phyloP scores from a whole-genome alignment of 2,888 invertebrate species.

The Entomobrya multifasciata region DNA sequence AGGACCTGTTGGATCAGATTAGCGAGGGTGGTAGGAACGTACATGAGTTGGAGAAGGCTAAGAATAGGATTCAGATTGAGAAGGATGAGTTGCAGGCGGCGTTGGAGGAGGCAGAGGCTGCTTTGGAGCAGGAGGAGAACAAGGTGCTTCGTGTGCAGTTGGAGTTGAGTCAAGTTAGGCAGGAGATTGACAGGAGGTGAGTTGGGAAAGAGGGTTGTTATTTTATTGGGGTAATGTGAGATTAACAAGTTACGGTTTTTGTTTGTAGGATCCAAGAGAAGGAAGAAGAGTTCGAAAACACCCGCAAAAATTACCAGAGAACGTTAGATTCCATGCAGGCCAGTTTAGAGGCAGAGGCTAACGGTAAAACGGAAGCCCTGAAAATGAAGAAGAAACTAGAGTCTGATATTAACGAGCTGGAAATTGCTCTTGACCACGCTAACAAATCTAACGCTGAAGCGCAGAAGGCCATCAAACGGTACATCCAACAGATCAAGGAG shows the following conservation, averaged over 20 bases:
- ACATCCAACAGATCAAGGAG: constrained; percentile 93
- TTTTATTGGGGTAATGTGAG: constrained; percentile 92
- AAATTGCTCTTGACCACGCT: constrained; percentile 98
- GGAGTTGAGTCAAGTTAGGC: too few relatives aligned
- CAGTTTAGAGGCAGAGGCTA: constrained; percentile 99
- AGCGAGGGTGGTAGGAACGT: constrained; percentile 99
- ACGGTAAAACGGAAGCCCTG: constrained; percentile 99
- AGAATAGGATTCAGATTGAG: constrained; percentile 86
- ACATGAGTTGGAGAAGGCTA: constrained; percentile 96
- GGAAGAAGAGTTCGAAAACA: constrained; percentile 91
- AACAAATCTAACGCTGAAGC: constrained; percentile 86
- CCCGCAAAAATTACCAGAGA: constrained; percentile 99
- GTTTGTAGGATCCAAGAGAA: not conserved
- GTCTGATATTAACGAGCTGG: constrained; percentile 99
- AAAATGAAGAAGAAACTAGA: constrained; percentile 99
- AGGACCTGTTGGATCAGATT: constrained; percentile 97
- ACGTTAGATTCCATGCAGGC: constrained; percentile 99
- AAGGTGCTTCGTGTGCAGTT: too few relatives aligned
- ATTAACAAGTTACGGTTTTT: not conserved
- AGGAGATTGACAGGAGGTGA: constrained; percentile 81
- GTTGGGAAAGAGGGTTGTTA: constrained; percentile 98
- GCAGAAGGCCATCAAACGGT: constrained; percentile 84
- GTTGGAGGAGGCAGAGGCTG: too few relatives aligned
- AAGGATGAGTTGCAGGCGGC: too few relatives aligned
- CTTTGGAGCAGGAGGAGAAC: too few relatives aligned